Conservation (phyloP, 1,140 invertebrate species). For the Drosophila ogumai region DNA sequence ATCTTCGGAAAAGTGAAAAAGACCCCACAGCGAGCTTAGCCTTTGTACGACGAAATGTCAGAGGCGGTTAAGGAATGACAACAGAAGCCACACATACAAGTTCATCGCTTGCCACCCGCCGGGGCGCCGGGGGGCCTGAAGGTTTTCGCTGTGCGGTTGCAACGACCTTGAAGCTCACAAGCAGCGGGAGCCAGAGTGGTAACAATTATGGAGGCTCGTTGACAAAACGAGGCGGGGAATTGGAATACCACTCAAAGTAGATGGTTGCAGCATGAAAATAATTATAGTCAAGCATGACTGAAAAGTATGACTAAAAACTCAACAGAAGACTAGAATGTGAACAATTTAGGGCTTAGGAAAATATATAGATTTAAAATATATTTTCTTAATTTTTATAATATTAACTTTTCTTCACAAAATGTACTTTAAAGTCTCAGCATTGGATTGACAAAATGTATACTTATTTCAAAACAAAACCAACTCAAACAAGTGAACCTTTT, state of each 20-base stretch:
- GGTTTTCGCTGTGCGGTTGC: conserved; percentile 35
- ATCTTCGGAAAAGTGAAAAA: conserved; percentile 22
- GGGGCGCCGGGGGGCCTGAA: conserved; percentile 25
- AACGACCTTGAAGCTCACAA: conserved; percentile 37
- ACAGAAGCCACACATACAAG: conserved; percentile 22
- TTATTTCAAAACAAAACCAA: neutral
- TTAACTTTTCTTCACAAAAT: no score
- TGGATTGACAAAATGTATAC: neutral
- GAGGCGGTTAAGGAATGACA: conserved; percentile 41
- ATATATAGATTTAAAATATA: neutral
- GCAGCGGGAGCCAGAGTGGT: conserved; percentile 31
- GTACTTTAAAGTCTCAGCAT: neutral
- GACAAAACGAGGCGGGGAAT: neutral
- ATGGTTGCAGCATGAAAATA: neutral
- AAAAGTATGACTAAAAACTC: neutral
- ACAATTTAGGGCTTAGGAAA: neutral
- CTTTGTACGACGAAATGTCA: conserved; percentile 28
- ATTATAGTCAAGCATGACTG: neutral
- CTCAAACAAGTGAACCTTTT: neutral
- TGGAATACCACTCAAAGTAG: conserved; percentile 1
- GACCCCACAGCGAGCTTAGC: conserved; percentile 28
- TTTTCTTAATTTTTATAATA: neutral
- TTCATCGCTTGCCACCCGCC: conserved; percentile 29
- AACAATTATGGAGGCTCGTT: conserved; percentile 1
- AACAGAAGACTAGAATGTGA: neutral